Evolutionary conservation across 2,797 vertebrate genomes (phyloP), one percentile per base, ranked within the genome.

Genomic region (Poeciliopsis turneri): DNA sequence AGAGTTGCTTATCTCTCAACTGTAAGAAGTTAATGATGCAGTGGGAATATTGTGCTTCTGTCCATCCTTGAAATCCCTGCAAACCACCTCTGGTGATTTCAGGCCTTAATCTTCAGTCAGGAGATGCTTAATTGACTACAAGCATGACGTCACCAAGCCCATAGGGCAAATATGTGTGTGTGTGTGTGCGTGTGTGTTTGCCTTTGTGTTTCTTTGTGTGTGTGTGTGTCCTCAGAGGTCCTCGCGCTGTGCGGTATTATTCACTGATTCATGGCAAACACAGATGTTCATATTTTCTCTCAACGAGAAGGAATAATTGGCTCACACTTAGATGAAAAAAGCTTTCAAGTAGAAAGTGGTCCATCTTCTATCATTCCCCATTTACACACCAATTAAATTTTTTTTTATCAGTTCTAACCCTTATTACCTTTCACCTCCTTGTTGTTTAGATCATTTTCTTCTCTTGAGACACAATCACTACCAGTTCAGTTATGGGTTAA

Each of bases 281-380:
- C 90, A 92, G 89, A 92, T 93, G 90, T 85, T 91, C 88, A 86
- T 83, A 85, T 90, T 88, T 88, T 88, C 80, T 84, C 83, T 74
- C 59, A 77, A 86, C 82, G 84, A 89, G 76, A 78, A 72, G n/a
- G 89, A 90, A 91, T 86, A 93, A 92, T 91, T 93, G 84, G 82
- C 84, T 77, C 81, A 70, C 78, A 87, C 81, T 88, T 75, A 30
- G 77, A 90, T 86, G 82, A 85, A 81, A 89, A 88, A 82, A 36
- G 80, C 88, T 91, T 92, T 86, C 82, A 91, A 85, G 80, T 81
- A 82, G 85, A 81, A 89, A 89, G 90, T 59, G 64, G 15, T 74
- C 49, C 1, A 18, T 78, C 78, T 86, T 66, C 72, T 53, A 79
- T 78, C 68, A 1, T 75, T 85, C 36, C 20, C 85, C 64, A 79